Percentiles rank a stretch among this genome's conserved stretches.
These are phyloP conservation scores for Chromoteleia sp. DNA, from an alignment of 2,888 invertebrate species.

Conservation along the genomic window DNA sequence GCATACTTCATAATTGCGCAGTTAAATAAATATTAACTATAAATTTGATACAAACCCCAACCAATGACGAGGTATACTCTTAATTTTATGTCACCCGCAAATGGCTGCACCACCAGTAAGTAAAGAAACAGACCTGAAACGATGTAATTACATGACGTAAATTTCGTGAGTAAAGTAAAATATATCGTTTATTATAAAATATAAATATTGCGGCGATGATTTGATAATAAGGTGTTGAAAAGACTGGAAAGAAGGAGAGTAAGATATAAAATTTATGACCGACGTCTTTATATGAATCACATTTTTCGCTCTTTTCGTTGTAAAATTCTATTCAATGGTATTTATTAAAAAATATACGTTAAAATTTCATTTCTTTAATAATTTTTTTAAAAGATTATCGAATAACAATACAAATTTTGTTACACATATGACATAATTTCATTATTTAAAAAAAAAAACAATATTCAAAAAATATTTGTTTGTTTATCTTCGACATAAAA, in stretches of 20 bases:
- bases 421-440: no score
- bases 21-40: conserved; percentile 7
- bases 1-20: neutral
- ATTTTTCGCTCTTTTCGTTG: conserved; percentile 15
- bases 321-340: neutral
- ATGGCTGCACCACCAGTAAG: conserved; percentile 94
- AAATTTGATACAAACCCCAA: conserved; percentile 90
- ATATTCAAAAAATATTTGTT: neutral
- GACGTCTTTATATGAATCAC: conserved; percentile 3
- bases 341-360: no score
- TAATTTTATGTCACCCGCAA: conserved; percentile 93
- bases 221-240: conserved; percentile 22
- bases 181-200: conserved; percentile 1
- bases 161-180: neutral
- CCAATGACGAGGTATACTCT: conserved; percentile 93
- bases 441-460: neutral
- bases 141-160: conserved; percentile 7
- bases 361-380: no score
- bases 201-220: neutral
- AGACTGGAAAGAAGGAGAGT: neutral
- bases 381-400: no score
- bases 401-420: no score
- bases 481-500: neutral
- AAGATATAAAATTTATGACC: conserved; percentile 28
- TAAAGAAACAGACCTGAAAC: conserved; percentile 92